These are phyloP conservation scores for Gari tellinella DNA, from an alignment of 2,888 invertebrate species.

Conservation along the genomic window DNA sequence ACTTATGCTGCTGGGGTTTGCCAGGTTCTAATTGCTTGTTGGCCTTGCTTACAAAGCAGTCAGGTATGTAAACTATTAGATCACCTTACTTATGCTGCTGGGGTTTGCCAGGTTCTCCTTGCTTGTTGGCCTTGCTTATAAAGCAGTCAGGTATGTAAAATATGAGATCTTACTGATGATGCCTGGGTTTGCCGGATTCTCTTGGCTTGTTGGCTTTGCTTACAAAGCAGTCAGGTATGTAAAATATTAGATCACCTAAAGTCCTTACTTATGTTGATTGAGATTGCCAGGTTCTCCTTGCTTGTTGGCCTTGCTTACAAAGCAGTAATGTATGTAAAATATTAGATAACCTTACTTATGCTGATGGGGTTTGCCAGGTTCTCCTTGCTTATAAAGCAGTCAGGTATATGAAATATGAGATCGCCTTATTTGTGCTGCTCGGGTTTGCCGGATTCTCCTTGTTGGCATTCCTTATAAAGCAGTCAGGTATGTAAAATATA, in stretches of 20 bases:
- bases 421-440: background rate
- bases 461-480: no score
- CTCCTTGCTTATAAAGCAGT: constrained; percentile 68
- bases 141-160: constrained; percentile 33
- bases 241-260: no score
- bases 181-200: constrained; percentile 70
- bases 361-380: constrained; percentile 70
- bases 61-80: constrained; percentile 29
- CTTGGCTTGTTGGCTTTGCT: constrained; percentile 61
- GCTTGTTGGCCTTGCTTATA: no score
- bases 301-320: no score
- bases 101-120: no score
- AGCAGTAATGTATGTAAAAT: constrained; percentile 33
- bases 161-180: constrained; percentile 63
- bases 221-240: constrained; percentile 66
- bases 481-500: no score
- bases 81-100: background rate
- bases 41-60: constrained; percentile 65
- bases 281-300: no score
- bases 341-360: constrained; percentile 62
- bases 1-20: constrained; percentile 67
- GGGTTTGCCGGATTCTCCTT: no score
- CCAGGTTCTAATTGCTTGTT: constrained; percentile 66
- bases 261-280: no score
- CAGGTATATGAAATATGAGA: constrained; percentile 44